These are phyloP conservation scores for Cataglyphis albicans DNA, from an alignment of 2,888 invertebrate genomes.

Conservation along the genomic window DNA sequence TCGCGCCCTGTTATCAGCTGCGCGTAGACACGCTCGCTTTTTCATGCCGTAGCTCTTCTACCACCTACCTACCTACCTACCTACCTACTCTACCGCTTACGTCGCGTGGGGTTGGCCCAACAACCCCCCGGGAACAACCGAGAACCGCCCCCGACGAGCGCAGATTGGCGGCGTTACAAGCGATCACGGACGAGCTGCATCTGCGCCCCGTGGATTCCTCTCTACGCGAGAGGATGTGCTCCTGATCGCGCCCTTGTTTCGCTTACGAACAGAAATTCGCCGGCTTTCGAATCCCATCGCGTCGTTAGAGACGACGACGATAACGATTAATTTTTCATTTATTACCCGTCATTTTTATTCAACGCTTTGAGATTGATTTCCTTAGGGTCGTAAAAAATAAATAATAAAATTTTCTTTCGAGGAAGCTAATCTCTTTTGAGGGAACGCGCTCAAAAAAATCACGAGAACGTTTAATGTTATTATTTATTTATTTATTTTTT, in stretches of 20 bases:
- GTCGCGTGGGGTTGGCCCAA: constrained; percentile 65
- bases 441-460: no score
- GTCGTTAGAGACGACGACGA: not conserved
- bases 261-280: constrained; percentile 2
- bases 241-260: constrained; percentile 51
- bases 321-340: constrained; percentile 11
- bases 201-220: constrained; percentile 66
- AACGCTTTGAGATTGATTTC: not conserved
- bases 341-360: constrained; percentile 22
- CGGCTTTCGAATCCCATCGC: not conserved
- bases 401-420: not conserved
- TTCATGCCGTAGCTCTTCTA: constrained; percentile 62
- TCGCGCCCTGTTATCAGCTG: constrained; percentile 44
- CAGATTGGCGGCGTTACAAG: constrained; percentile 71
- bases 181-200: constrained; percentile 70
- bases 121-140: constrained; percentile 56
- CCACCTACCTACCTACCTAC: constrained; percentile 51
- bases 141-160: constrained; percentile 82
- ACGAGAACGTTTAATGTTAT: no score
- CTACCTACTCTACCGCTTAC: constrained; percentile 2
- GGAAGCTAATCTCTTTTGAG: no score
- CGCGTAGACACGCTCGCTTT: constrained; percentile 65
- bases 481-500: not conserved
- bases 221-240: constrained; percentile 59
- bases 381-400: not conserved